Conservation (phyloP, 2,888 invertebrate species). For the Eulithis prunata region DNA sequence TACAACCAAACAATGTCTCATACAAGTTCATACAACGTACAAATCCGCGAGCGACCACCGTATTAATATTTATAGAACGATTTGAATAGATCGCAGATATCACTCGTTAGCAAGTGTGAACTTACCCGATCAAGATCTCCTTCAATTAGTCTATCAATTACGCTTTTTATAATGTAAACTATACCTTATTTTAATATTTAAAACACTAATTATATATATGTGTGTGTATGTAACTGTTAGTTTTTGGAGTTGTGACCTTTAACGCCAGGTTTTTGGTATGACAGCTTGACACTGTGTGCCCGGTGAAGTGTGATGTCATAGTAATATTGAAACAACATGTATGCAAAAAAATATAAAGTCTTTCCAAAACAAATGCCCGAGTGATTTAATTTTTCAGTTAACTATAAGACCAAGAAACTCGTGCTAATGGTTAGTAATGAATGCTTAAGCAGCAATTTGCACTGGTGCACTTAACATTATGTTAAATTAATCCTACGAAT, state of each 20-base stretch:
- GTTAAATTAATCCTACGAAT: no score
- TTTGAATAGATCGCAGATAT: conserved; percentile 80
- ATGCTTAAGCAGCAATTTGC: no score
- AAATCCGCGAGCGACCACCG: conserved; percentile 69
- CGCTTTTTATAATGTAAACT: conserved; percentile 31
- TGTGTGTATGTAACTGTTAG: background rate
- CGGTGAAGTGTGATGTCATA: no score
- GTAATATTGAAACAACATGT: no score
- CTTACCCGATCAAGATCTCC: conserved; percentile 60
- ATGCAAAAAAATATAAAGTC: no score
- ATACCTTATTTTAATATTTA: conserved; percentile 25
- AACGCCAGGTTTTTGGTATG: no score
- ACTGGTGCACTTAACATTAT: no score
- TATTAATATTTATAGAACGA: conserved; percentile 79
- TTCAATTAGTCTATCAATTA: conserved; percentile 71
- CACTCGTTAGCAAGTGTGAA: conserved; percentile 55
- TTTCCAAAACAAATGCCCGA: no score
- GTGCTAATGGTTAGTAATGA: no score
- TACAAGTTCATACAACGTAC: conserved; percentile 27
- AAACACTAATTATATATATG: background rate
- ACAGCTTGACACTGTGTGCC: no score
- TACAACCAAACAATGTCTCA: conserved; percentile 14
- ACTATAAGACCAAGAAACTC: no score
- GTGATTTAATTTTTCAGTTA: no score
- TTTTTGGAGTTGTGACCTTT: background rate